Evolutionary conservation across 2,797 vertebrate species (phyloP).

Genomic region (Halcyon leucocephala): DNA sequence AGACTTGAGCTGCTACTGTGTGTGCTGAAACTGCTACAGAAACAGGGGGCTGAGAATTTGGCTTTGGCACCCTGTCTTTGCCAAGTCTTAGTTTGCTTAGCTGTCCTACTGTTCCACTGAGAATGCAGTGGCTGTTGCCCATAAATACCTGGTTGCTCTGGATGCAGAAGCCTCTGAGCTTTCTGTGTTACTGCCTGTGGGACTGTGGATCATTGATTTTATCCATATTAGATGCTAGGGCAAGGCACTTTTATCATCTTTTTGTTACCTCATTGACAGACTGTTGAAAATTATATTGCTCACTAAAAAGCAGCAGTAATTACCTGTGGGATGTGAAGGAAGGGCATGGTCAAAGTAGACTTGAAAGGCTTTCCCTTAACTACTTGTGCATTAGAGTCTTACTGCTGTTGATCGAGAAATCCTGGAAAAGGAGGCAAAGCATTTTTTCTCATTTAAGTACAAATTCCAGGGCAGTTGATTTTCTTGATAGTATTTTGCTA

Average conservation of each 20-base stretch:
- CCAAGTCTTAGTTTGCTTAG: neutral
- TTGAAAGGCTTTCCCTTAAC: neutral
- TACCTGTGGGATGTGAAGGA: slow-evolving; percentile 14
- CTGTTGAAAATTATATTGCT: slow-evolving; percentile 54
- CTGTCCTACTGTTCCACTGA: neutral
- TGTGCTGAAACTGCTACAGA: neutral
- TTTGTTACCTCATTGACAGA: slow-evolving; percentile 13
- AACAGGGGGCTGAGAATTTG: neutral
- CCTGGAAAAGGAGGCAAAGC: neutral
- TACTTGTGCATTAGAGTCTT: neutral
- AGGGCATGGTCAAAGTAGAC: neutral
- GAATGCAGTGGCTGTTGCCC: neutral
- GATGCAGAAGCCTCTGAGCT: neutral
- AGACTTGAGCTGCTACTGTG: neutral
- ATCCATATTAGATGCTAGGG: slow-evolving; percentile 11
- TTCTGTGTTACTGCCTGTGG: neutral
- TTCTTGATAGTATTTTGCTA: neutral
- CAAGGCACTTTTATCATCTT: slow-evolving; percentile 42
- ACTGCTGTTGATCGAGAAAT: neutral
- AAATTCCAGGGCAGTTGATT: neutral
- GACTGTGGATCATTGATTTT: slow-evolving; percentile 36
- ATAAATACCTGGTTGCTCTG: neutral
- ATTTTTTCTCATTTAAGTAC: neutral
- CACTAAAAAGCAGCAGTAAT: slow-evolving; percentile 44
- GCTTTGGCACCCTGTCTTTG: neutral